Conservation (phyloP, 2,888 invertebrate species). For the Epicampocera succincta region DNA sequence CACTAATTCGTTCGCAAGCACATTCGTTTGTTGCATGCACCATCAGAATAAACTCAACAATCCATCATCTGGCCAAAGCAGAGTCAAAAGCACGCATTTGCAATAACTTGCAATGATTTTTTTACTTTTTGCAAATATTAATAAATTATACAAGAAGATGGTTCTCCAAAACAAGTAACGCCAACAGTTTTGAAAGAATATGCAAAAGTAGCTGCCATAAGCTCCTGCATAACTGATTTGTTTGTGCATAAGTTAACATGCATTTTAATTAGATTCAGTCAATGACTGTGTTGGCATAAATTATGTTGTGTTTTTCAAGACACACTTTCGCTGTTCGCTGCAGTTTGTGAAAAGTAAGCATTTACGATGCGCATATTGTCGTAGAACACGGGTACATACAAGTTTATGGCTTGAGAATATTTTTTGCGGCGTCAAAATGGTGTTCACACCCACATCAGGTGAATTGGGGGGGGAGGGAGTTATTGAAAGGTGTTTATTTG, state of each 20-base stretch:
- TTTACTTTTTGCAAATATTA: neutral
- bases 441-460: too few species aligned
- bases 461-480: too few species aligned
- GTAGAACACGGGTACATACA: too few species aligned
- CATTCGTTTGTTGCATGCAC: constrained; percentile 31
- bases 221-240: constrained; percentile 52
- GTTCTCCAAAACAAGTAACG: constrained; percentile 15
- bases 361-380: neutral
- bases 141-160: constrained; percentile 43
- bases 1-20: constrained; percentile 37
- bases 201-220: constrained; percentile 43
- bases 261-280: constrained; percentile 65
- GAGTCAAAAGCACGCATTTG: neutral
- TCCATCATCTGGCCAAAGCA: constrained; percentile 42
- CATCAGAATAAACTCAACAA: constrained; percentile 33
- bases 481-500: too few species aligned
- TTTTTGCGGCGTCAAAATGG: too few species aligned
- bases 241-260: constrained; percentile 65
- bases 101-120: neutral
- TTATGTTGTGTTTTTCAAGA: constrained; percentile 15
- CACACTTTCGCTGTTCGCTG: neutral
- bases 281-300: constrained; percentile 47
- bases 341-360: neutral
- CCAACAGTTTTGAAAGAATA: constrained; percentile 11
- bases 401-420: too few species aligned